phyloP scores from a whole-genome alignment of 2,797 vertebrate species.

The Chloroceryle amazona region DNA sequence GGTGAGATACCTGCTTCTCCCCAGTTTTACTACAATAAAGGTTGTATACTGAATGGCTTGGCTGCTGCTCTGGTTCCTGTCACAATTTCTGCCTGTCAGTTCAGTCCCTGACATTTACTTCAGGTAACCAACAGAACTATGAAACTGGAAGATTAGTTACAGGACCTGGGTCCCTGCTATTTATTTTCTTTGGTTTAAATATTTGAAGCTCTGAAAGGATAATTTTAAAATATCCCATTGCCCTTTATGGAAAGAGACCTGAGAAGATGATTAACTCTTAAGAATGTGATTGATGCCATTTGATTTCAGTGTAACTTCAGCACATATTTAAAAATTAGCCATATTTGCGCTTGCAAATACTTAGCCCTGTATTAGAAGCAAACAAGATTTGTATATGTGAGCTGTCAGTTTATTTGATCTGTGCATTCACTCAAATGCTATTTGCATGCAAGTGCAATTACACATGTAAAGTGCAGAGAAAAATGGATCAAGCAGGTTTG shows the following conservation, averaged over 20 bases:
- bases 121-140: not conserved
- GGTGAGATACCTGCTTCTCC: not conserved
- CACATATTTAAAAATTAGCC: not conserved
- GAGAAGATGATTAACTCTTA: not conserved
- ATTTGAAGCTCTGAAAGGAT: not conserved
- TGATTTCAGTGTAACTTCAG: not conserved
- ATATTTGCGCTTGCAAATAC: not conserved
- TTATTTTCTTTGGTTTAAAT: not conserved
- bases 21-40: not conserved
- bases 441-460: constrained; percentile 22
- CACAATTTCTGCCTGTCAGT: not conserved
- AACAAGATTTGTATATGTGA: constrained; percentile 32
- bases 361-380: not conserved
- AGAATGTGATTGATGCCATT: not conserved
- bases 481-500: constrained; percentile 27
- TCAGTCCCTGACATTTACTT: not conserved
- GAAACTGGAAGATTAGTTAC: not conserved
- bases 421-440: constrained; percentile 29
- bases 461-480: not conserved
- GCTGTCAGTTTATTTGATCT: constrained; percentile 43
- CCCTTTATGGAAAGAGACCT: not conserved
- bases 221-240: not conserved
- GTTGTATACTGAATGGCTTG: not conserved
- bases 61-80: not conserved
- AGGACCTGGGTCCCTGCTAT: not conserved